Percentiles rank a stretch among this genome's conserved stretches.
Evolutionary conservation across 2,888 invertebrate species (phyloP).

Genomic region (Caenorhabditis sp.): DNA sequence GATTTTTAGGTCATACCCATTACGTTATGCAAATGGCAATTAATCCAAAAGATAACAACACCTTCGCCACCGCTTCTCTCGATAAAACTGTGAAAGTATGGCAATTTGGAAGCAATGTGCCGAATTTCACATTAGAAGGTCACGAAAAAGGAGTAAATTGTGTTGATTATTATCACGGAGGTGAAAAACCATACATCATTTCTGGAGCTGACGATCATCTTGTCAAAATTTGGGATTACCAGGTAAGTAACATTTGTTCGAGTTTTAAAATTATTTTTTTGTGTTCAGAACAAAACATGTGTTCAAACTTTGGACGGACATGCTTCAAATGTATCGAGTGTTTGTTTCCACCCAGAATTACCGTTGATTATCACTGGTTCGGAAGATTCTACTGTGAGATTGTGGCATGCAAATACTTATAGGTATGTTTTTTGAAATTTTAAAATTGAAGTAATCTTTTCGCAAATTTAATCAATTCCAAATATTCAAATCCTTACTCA

Average conservation of each 20-base stretch:
- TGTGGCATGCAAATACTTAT: constrained; percentile 99
- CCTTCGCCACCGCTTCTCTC: constrained; percentile 97
- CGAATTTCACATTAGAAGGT: constrained; percentile 95
- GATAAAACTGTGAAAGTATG: constrained; percentile 97
- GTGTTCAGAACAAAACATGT: constrained; percentile 73
- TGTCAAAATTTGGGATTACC: constrained; percentile 99
- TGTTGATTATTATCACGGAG: constrained; percentile 97
- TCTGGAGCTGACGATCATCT: constrained; percentile 97
- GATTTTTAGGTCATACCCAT: constrained; percentile 81
- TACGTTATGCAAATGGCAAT: constrained; percentile 99
- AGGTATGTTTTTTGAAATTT: constrained; percentile 62
- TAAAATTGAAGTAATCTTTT: too few relatives aligned
- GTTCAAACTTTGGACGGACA: constrained; percentile 90
- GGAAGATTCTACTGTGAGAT: constrained; percentile 85
- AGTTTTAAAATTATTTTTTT: too few relatives aligned
- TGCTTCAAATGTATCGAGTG: constrained; percentile 87
- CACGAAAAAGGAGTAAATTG: constrained; percentile 99
- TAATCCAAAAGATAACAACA: constrained; percentile 99
- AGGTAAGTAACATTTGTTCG: too few relatives aligned
- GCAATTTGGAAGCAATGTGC: constrained; percentile 95
- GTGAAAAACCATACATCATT: constrained; percentile 97
- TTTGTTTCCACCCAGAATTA: constrained; percentile 96
- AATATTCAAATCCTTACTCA: not conserved
- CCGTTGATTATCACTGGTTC: constrained; percentile 89
- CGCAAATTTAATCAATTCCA: not conserved